Conservation (phyloP, 2,797 vertebrate species). For the Mus minutoides region DNA sequence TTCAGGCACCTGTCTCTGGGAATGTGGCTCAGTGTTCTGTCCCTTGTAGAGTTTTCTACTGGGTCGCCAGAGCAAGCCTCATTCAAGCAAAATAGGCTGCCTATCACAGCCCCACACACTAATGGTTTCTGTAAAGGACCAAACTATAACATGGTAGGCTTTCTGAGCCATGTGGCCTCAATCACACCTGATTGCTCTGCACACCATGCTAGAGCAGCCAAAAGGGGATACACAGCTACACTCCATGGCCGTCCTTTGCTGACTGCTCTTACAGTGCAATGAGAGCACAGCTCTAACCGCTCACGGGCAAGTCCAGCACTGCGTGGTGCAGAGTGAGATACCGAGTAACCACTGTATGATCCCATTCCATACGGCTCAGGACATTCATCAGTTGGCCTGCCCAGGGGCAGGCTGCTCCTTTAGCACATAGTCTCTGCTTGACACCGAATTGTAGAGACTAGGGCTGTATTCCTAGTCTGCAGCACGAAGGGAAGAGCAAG, state of each 20-base stretch:
- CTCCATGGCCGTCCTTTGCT: not conserved
- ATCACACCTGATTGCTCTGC: not conserved
- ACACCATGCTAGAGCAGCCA: not conserved
- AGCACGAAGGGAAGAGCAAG: not conserved
- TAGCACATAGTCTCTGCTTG: no score
- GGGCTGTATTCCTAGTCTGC: not conserved
- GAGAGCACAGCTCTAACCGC: not conserved
- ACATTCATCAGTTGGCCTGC: not conserved
- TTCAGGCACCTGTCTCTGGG: no score
- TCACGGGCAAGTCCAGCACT: not conserved
- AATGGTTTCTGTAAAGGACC: not conserved
- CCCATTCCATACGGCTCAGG: not conserved
- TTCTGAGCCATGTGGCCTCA: not conserved
- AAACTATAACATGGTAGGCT: not conserved
- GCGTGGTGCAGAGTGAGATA: not conserved
- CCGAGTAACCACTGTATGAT: not conserved
- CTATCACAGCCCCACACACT: not conserved
- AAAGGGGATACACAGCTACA: not conserved
- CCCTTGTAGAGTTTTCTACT: no score
- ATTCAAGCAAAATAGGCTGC: no score
- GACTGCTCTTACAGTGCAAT: not conserved
- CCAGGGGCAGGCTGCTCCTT: accelerated
- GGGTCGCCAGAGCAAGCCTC: no score
- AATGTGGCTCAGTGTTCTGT: no score
- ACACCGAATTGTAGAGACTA: not conserved